Evolutionary conservation across 2,888 invertebrate genomes (phyloP).

Genomic region (Brachypalpus laphriformis): DNA sequence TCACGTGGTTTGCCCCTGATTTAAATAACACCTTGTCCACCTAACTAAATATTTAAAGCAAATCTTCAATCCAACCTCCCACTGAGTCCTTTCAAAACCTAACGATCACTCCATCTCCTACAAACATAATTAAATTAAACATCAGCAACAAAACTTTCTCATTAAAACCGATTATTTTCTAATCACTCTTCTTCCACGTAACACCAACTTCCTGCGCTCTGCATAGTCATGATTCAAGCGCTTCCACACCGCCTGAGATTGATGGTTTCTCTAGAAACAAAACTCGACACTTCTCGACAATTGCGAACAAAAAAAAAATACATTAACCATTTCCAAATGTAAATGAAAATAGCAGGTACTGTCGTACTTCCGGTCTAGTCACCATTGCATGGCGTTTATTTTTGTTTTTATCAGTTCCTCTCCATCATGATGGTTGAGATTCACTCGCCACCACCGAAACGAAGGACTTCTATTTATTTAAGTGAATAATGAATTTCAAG

Average conservation of each 20-base stretch:
- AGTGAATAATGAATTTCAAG: constrained; percentile 71
- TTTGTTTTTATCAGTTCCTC: constrained; percentile 44
- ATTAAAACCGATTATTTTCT: constrained; percentile 71
- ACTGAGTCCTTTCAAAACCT: too few relatives aligned
- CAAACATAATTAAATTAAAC: constrained; percentile 55
- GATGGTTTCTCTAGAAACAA: constrained; percentile 47
- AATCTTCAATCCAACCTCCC: too few relatives aligned
- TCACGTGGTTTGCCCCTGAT: too few relatives aligned
- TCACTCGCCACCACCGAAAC: constrained; percentile 5
- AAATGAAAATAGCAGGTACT: constrained; percentile 66
- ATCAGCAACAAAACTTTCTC: constrained; percentile 59
- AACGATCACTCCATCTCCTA: neutral
- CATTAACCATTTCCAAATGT: constrained; percentile 43
- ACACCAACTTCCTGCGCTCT: neutral
- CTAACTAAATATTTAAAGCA: too few relatives aligned
- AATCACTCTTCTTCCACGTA: constrained; percentile 50
- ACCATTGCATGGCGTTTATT: constrained; percentile 64
- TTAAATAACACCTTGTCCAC: too few relatives aligned
- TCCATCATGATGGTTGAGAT: constrained; percentile 40
- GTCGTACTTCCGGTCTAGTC: constrained; percentile 66
- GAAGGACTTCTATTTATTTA: constrained; percentile 68
- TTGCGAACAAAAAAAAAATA: neutral
- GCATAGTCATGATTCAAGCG: constrained; percentile 37
- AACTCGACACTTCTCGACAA: constrained; percentile 54
- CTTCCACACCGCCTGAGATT: constrained; percentile 44